These are phyloP conservation scores for Laterallus jamaicensis DNA, from an alignment of 2,113 vertebrate species.

Conservation along the genomic window DNA sequence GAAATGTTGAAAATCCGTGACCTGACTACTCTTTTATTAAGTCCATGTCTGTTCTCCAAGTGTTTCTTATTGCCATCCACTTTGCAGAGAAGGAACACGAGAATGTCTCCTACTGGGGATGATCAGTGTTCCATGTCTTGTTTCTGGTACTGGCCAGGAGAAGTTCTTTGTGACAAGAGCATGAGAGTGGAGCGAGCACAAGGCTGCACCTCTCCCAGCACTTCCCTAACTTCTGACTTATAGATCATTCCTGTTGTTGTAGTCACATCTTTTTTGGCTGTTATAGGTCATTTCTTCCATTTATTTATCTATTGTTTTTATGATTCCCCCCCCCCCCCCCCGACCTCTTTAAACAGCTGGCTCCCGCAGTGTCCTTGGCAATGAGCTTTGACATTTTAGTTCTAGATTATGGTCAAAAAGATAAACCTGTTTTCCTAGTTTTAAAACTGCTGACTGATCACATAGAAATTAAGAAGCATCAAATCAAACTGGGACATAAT, in stretches of 20 bases:
- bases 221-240: neutral
- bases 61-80: neutral
- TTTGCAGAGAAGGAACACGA: neutral
- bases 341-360: neutral
- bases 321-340: too few relatives aligned
- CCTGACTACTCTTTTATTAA: neutral
- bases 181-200: neutral
- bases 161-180: neutral
- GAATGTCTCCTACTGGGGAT: neutral
- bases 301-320: neutral
- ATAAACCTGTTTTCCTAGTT: neutral
- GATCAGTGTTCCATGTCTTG: neutral
- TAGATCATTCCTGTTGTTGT: neutral
- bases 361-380: neutral
- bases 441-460: neutral
- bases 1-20: neutral
- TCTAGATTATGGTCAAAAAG: neutral
- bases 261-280: neutral
- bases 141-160: neutral
- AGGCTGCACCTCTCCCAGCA: neutral
- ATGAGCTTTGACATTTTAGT: neutral
- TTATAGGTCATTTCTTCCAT: neutral
- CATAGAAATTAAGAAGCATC: neutral
- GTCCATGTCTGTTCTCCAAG: neutral
- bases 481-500: neutral